These are phyloP conservation scores for Phortica variegata DNA, from an alignment of 1,140 invertebrate genomes.

Conservation along the genomic window DNA sequence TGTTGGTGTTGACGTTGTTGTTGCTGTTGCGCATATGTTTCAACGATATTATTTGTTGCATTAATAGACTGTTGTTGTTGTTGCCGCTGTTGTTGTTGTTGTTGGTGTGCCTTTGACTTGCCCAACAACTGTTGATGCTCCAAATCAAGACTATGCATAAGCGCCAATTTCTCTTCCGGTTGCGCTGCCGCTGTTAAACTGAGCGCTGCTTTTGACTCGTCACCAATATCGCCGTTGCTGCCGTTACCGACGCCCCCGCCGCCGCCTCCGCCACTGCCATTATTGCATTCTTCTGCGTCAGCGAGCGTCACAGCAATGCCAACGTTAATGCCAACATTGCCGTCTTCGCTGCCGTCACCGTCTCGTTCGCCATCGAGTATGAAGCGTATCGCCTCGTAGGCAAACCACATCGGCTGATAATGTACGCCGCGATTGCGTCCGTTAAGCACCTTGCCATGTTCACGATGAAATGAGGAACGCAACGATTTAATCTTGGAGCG, in stretches of 20 bases:
- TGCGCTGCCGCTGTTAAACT: conserved; percentile 20
- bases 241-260: conserved; percentile 17
- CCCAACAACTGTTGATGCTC: conserved; percentile 28
- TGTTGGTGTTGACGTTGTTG: conserved; percentile 2
- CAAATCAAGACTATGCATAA: conserved; percentile 44
- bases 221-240: conserved; percentile 14
- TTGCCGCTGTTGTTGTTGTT: conserved; percentile 19
- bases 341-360: conserved; percentile 9
- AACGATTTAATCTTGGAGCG: conserved; percentile 53
- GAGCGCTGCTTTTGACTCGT: conserved; percentile 2
- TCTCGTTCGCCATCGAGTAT: conserved; percentile 49
- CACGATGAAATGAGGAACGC: conserved; percentile 50
- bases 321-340: conserved; percentile 2
- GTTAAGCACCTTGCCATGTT: conserved; percentile 50
- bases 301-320: conserved; percentile 6
- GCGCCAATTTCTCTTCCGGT: conserved; percentile 29
- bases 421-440: conserved; percentile 42
- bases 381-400: conserved; percentile 51
- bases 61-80: conserved; percentile 15
- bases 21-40: background rate
- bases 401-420: conserved; percentile 56
- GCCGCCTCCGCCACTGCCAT: conserved; percentile 5
- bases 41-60: no score
- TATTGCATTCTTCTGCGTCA: conserved; percentile 1
- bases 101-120: conserved; percentile 25